These are phyloP conservation scores for Tenthredo mesomela DNA, from an alignment of 2,888 invertebrate genomes.

Conservation along the genomic window DNA sequence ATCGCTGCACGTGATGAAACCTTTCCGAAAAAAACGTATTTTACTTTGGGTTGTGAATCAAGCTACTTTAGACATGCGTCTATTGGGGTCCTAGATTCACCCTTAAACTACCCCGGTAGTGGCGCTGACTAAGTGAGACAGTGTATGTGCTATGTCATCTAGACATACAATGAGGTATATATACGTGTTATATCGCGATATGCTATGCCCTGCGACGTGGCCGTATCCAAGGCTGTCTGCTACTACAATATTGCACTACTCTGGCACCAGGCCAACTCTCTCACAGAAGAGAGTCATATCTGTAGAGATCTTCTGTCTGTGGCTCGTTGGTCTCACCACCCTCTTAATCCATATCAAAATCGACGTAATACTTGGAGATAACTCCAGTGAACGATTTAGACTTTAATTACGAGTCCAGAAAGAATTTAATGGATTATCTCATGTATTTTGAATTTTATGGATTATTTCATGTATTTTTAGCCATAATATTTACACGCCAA, in stretches of 20 bases:
- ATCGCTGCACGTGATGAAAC: conserved; percentile 62
- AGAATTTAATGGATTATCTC: not conserved
- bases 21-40: conserved; percentile 64
- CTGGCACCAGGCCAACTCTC: conserved; percentile 66
- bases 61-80: conserved; percentile 40
- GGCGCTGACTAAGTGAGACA: conserved; percentile 65
- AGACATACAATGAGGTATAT: conserved; percentile 20
- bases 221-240: conserved; percentile 62
- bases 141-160: conserved; percentile 60
- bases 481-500: not conserved
- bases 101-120: conserved; percentile 48
- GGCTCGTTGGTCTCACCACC: conserved; percentile 54
- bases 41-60: conserved; percentile 63
- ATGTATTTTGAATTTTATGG: not conserved
- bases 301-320: conserved; percentile 56
- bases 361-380: conserved; percentile 36
- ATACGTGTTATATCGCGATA: conserved; percentile 56
- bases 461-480: not conserved
- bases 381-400: not conserved
- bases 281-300: conserved; percentile 56
- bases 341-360: conserved; percentile 60
- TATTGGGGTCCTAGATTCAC: not conserved
- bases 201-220: conserved; percentile 51
- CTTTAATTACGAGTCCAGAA: conserved; percentile 15
- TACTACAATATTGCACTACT: conserved; percentile 69